Evolutionary conservation across 2,113 vertebrate genomes (phyloP).

Genomic region (Australoheros scitulus): DNA sequence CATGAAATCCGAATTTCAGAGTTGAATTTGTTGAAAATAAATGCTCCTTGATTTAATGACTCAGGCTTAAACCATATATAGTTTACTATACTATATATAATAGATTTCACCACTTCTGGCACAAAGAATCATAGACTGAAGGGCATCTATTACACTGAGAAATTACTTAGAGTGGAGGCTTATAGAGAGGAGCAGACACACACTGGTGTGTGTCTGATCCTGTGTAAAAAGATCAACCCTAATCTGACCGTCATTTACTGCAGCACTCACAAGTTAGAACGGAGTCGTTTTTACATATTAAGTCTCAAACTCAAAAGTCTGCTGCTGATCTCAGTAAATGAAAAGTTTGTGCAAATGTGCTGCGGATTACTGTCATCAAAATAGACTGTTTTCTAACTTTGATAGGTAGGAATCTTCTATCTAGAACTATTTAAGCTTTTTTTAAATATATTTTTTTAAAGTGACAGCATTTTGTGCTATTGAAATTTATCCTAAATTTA

Average conservation of each 20-base stretch:
- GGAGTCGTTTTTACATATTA: not conserved
- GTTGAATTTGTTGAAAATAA: too few species aligned
- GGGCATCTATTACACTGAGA: not conserved
- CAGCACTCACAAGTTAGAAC: not conserved
- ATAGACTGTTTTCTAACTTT: not conserved
- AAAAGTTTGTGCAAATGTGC: not conserved
- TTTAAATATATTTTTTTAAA: too few species aligned
- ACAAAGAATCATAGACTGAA: fast-evolving
- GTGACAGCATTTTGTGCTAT: not conserved
- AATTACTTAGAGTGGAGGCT: not conserved
- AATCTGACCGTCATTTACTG: not conserved
- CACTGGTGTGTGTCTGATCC: too few species aligned
- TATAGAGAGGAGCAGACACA: not conserved
- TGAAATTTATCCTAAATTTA: too few species aligned
- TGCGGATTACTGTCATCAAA: not conserved
- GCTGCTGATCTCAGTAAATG: not conserved
- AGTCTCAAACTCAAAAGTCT: not conserved
- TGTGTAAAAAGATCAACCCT: not conserved
- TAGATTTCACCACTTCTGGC: not conserved
- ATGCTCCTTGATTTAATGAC: too few species aligned
- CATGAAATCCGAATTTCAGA: not conserved
- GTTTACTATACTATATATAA: too few species aligned
- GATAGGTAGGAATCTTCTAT: too few species aligned
- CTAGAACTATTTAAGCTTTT: not conserved
- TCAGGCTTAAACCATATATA: too few species aligned